phyloP scores from a whole-genome alignment of 2,113 vertebrate species.

The Indicator maculatus region DNA sequence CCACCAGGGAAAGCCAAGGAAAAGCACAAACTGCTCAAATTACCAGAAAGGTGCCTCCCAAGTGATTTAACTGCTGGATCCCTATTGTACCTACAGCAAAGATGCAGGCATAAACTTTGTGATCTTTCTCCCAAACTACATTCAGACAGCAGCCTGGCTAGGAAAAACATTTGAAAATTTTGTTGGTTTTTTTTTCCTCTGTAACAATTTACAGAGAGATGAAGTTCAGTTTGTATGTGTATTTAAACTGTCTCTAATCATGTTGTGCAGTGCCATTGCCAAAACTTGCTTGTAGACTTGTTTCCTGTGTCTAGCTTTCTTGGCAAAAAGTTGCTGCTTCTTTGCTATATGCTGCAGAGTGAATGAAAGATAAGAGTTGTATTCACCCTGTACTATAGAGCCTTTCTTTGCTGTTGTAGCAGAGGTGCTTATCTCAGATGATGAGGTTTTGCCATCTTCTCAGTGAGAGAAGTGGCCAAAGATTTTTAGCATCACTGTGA shows the following conservation, averaged over 20 bases:
- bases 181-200: not conserved
- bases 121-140: not conserved
- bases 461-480: not conserved
- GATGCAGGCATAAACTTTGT: not conserved
- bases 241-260: not conserved
- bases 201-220: not conserved
- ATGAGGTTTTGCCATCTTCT: not conserved
- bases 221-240: not conserved
- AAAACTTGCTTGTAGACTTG: not conserved
- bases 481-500: not conserved
- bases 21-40: not conserved
- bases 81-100: not conserved
- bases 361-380: not conserved
- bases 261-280: not conserved
- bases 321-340: not conserved
- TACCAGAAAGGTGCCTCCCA: not conserved
- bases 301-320: not conserved
- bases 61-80: not conserved
- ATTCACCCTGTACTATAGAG: fast-evolving
- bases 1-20: not conserved
- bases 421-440: not conserved
- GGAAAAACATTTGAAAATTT: not conserved
- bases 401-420: not conserved
- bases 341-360: not conserved
- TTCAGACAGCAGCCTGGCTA: not conserved